Evolutionary conservation across 35 echinoderm and acorn worm species (phyloP), one percentile per base, ranked within the genome.

Genomic region (Apostichopus parvimensis): DNA sequence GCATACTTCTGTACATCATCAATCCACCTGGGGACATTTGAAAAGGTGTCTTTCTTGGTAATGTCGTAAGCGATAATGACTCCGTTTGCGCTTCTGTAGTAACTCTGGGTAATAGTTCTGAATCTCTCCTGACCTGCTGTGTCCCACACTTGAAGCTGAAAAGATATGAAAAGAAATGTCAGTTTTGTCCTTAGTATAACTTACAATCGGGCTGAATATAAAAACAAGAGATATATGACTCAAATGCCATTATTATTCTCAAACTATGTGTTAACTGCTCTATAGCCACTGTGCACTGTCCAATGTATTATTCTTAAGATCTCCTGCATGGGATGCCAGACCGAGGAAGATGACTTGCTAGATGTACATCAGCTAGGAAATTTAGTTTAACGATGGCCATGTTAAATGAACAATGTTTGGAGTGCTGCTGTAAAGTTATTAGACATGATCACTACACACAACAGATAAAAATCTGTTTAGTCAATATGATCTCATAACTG

Each of bases 1-100:
- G 97, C 97, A 93, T 99, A 99, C 73, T 99, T 99, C 56, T 96
- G 91, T 17, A 99, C 97, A 93, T 99, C 97, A 93, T 99, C 97
- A 66, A 99, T 99, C 97, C 97, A 99, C 62, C 95, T 73, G 59
- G 97, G 93, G 56, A 99, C 95, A 61, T 96, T 99, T 64, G 94
- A 93, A 73, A 99, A 99, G 13, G 97, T 96, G 93, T 99, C 97
- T 91, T 99, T 99, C 82, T 99, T 99, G 28, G 97, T 94, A 70
- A 99, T 99, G 45, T 99, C 97, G 89, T 99, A 99, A 14, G 97
- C 97, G 25, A 99, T 96, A 53, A 99, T 94, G 76, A 99, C 97
- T 54, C 97, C 97, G 85, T 96, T 99, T 78, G 97, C 97, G 93
- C 97, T 96, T 25, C 97, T 90, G 87, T 99, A 99, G 85, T 99